A percentile compares a stretch with the other conserved stretches of the same genome.
phyloP scores from a whole-genome alignment of 2,888 invertebrate genomes.

The Caenorhabditis becei region DNA sequence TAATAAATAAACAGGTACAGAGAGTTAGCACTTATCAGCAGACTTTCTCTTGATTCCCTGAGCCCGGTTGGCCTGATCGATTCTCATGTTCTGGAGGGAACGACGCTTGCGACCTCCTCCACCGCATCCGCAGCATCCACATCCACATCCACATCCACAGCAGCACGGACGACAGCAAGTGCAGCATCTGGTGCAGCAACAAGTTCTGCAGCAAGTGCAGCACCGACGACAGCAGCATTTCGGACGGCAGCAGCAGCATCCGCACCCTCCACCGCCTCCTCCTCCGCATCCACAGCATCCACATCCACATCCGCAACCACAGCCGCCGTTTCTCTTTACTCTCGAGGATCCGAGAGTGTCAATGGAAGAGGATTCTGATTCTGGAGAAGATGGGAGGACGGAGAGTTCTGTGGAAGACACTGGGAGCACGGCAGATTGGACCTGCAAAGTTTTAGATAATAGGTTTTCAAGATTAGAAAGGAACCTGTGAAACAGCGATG shows the following conservation, averaged over 20 bases:
- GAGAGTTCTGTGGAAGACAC: constrained; percentile 31
- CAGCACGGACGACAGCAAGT: constrained; percentile 59
- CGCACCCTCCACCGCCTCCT: constrained; percentile 35
- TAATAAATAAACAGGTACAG: constrained; percentile 10
- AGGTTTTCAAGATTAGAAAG: neutral
- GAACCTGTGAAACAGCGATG: constrained; percentile 11
- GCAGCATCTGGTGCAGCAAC: constrained; percentile 63
- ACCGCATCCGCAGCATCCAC: constrained; percentile 1
- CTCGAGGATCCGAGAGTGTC: constrained; percentile 56
- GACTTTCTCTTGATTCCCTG: constrained; percentile 33
- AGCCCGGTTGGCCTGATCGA: constrained; percentile 52
- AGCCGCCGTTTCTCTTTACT: constrained; percentile 60
- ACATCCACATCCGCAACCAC: constrained; percentile 57
- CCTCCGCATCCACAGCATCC: constrained; percentile 45
- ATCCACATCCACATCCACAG: constrained; percentile 27
- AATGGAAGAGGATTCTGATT: constrained; percentile 21
- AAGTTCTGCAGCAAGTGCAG: constrained; percentile 64
- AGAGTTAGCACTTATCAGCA: constrained; percentile 4
- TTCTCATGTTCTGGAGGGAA: constrained; percentile 58
- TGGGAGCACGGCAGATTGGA: constrained; percentile 39
- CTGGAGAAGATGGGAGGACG: neutral
- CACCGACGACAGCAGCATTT: constrained; percentile 62
- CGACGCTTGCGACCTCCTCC: constrained; percentile 53
- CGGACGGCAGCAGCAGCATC: constrained; percentile 57
- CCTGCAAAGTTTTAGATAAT: neutral